Evolutionary conservation across 2,797 vertebrate species (phyloP).

Genomic region (Lindbergichthys nudifrons): DNA sequence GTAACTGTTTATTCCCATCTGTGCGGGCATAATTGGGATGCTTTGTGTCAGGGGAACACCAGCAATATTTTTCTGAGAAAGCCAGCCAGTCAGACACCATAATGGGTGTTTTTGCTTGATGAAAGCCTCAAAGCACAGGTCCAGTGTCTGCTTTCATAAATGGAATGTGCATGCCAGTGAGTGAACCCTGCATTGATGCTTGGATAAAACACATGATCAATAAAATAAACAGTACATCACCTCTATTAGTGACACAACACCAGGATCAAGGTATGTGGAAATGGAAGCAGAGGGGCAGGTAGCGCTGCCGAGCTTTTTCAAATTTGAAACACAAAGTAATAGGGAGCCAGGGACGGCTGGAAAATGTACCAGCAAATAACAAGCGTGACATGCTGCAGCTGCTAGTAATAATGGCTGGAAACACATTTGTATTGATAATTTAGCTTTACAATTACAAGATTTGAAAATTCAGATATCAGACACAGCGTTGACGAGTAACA

Average conservation of each 20-base stretch:
- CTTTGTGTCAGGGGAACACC: constrained; percentile 78
- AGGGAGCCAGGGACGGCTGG: constrained; percentile 39
- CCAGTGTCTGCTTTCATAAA: constrained; percentile 78
- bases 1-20: constrained; percentile 65
- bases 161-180: constrained; percentile 76
- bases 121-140: constrained; percentile 81
- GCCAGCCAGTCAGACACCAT: constrained; percentile 74
- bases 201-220: constrained; percentile 82
- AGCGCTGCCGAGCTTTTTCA: constrained; percentile 48
- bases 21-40: constrained; percentile 79
- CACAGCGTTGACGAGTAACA: constrained; percentile 37
- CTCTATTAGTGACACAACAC: constrained; percentile 82
- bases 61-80: constrained; percentile 50
- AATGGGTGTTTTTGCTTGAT: constrained; percentile 80
- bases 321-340: constrained; percentile 71
- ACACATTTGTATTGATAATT: constrained; percentile 52
- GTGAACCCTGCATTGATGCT: constrained; percentile 80
- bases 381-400: constrained; percentile 38
- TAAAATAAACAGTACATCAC: constrained; percentile 83
- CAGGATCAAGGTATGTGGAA: constrained; percentile 79
- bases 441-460: constrained; percentile 39
- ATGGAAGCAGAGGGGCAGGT: constrained; percentile 67
- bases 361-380: constrained; percentile 63
- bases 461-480: constrained; percentile 42
- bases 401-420: constrained; percentile 46